Evolutionary conservation across 2,888 invertebrate genomes (phyloP).

Genomic region (Sinopyrophorus schimmeli): DNA sequence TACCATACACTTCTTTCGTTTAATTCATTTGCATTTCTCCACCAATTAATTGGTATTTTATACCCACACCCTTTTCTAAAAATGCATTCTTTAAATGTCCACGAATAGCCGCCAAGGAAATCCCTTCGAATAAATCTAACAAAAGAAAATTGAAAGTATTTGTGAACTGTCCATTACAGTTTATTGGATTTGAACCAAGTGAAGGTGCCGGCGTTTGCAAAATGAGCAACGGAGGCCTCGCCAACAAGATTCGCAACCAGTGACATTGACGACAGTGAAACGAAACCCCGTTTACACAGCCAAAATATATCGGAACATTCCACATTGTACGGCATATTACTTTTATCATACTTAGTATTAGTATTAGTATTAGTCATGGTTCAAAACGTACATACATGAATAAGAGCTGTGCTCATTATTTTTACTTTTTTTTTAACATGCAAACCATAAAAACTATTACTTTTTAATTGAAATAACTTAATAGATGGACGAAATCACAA

Average conservation of each 20-base stretch:
- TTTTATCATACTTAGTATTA: slow-evolving; percentile 15
- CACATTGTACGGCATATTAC: slow-evolving; percentile 10
- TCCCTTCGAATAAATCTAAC: too few relatives aligned
- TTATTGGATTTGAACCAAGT: slow-evolving; percentile 18
- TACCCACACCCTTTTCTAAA: slow-evolving; percentile 2
- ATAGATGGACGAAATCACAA: too few relatives aligned
- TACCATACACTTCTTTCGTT: slow-evolving; percentile 17
- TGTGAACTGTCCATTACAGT: too few relatives aligned
- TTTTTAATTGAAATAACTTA: too few relatives aligned
- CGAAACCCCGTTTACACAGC: slow-evolving; percentile 39
- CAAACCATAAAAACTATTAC: neutral
- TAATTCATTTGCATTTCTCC: slow-evolving; percentile 20
- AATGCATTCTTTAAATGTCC: too few relatives aligned
- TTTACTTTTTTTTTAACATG: slow-evolving; percentile 7
- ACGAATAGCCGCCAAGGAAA: too few relatives aligned
- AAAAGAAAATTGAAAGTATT: too few relatives aligned
- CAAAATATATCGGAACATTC: slow-evolving; percentile 17
- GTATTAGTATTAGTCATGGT: slow-evolving; percentile 23
- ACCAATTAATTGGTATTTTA: slow-evolving; percentile 7
- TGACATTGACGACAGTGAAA: slow-evolving; percentile 44
- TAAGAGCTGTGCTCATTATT: slow-evolving; percentile 8
- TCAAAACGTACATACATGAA: slow-evolving; percentile 15
- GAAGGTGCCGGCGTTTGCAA: slow-evolving; percentile 26
- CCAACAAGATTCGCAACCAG: slow-evolving; percentile 37
- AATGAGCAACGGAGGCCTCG: slow-evolving; percentile 35